These are phyloP conservation scores for Globodera rostochiensis DNA, from an alignment of 1,140 invertebrate species.

Conservation along the genomic window DNA sequence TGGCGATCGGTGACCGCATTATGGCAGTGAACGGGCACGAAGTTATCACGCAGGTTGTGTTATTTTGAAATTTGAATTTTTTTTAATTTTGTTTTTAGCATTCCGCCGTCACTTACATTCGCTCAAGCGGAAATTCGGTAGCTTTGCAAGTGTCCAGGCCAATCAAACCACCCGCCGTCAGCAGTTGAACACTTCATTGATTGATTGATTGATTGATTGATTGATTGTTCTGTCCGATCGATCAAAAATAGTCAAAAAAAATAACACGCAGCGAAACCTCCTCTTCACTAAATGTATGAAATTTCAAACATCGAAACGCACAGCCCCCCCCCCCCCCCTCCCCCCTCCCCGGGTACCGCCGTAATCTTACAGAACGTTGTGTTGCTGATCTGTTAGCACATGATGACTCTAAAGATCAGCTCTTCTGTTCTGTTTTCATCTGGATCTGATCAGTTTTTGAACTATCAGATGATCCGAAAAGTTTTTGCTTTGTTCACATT, in stretches of 20 bases:
- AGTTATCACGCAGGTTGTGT: constrained; percentile 60
- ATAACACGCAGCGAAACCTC: no score
- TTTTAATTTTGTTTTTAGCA: constrained; percentile 53
- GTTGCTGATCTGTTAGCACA: no score
- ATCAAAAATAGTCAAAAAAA: no score
- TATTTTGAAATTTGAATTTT: constrained; percentile 14
- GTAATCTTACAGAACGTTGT: no score
- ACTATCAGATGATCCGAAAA: no score
- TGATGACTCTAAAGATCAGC: no score
- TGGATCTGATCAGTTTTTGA: no score
- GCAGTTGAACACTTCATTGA: neutral
- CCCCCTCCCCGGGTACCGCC: no score
- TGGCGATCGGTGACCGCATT: constrained; percentile 62
- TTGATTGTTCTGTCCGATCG: no score
- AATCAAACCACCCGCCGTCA: neutral
- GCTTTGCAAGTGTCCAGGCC: constrained; percentile 62
- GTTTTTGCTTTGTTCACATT: no score
- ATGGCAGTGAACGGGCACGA: constrained; percentile 62
- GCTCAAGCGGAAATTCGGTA: constrained; percentile 55
- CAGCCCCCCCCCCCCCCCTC: no score
- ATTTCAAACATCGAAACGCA: neutral
- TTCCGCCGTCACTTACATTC: constrained; percentile 62
- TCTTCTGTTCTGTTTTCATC: no score
- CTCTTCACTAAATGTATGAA: neutral
- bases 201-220: neutral